A percentile compares a stretch with the other conserved stretches of the same genome.
Conservation (phyloP, 2,113 vertebrate species). For the Brachypodius melanocephalos region DNA sequence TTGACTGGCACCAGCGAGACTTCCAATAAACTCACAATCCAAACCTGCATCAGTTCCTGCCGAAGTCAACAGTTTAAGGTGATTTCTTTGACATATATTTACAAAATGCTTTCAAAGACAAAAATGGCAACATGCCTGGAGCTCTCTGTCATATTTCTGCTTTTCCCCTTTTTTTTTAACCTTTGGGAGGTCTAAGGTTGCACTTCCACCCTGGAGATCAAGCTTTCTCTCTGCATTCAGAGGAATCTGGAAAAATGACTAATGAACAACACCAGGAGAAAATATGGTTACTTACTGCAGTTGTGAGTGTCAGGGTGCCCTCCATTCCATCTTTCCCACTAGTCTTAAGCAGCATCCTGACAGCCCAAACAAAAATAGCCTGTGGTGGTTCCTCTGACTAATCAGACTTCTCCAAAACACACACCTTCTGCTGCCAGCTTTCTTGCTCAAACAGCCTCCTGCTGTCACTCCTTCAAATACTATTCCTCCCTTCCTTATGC, state of each 20-base stretch:
- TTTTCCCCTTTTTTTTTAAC: background rate
- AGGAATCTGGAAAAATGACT: background rate
- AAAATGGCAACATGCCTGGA: background rate
- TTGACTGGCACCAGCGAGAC: constrained; percentile 89
- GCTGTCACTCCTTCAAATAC: background rate
- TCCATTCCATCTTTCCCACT: background rate
- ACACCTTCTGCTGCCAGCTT: background rate
- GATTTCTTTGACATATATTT: background rate
- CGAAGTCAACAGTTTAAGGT: constrained; percentile 92
- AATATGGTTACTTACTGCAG: background rate
- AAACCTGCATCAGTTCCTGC: constrained; percentile 93
- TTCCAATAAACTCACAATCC: constrained; percentile 93
- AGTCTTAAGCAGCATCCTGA: background rate
- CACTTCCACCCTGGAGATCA: background rate
- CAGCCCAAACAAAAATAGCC: background rate
- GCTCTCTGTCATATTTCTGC: background rate
- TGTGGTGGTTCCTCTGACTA: background rate
- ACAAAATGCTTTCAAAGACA: background rate
- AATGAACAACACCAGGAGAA: background rate
- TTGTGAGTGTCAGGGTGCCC: background rate
- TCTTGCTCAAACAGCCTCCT: background rate
- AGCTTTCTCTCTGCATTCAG: background rate
- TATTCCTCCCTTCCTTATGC: background rate
- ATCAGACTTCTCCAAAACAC: background rate
- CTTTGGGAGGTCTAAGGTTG: background rate